A percentile compares a stretch with the other conserved stretches of the same genome.
Evolutionary conservation across 1,140 invertebrate species (phyloP).

Genomic region (Diorhabda carinulata): DNA sequence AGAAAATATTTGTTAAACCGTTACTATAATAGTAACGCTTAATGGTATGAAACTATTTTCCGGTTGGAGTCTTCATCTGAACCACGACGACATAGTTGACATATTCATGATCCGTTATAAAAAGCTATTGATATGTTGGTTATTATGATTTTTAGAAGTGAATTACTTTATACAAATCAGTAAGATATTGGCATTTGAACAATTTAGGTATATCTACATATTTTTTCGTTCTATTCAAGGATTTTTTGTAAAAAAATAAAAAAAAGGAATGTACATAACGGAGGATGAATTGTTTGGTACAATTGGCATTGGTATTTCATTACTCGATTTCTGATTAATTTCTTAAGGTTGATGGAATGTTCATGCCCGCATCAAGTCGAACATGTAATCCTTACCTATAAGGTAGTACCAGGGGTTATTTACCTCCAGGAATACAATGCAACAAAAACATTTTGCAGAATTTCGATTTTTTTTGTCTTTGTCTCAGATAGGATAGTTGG

Average conservation of each 20-base stretch:
- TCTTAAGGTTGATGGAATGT: conserved; percentile 2
- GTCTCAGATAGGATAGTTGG: neutral
- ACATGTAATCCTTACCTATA: neutral
- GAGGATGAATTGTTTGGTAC: conserved; percentile 2
- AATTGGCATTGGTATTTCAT: neutral
- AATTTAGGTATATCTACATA: too few relatives aligned
- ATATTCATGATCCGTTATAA: too few relatives aligned
- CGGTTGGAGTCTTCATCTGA: too few relatives aligned
- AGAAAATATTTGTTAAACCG: too few relatives aligned
- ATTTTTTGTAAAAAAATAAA: neutral
- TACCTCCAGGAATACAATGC: neutral
- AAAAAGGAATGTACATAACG: conserved; percentile 2
- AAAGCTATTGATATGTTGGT: too few relatives aligned
- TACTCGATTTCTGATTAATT: neutral
- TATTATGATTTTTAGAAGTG: too few relatives aligned
- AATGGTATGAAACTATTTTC: too few relatives aligned
- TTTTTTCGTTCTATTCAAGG: neutral
- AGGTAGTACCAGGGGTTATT: neutral
- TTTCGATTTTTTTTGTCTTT: neutral
- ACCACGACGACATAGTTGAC: too few relatives aligned
- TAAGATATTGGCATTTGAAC: too few relatives aligned
- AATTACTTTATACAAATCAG: too few relatives aligned
- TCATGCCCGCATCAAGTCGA: neutral
- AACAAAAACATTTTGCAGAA: neutral
- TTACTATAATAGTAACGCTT: too few relatives aligned